These are phyloP conservation scores for Sebastes glaucus DNA, from an alignment of 2,797 vertebrate species.

Conservation along the genomic window DNA sequence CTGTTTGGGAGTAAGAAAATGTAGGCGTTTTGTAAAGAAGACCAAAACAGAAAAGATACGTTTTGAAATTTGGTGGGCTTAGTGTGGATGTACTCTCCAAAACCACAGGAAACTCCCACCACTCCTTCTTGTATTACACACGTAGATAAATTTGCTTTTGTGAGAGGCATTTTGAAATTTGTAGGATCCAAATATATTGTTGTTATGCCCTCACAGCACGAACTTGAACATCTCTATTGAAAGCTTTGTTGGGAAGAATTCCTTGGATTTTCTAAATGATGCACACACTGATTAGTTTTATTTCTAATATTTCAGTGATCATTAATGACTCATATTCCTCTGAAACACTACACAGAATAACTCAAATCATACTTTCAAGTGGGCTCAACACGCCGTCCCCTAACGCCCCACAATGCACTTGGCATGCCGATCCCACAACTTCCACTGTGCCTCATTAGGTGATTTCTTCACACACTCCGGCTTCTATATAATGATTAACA, in stretches of 20 bases:
- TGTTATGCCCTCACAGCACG: neutral
- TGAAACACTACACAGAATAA: neutral
- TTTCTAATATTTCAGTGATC: neutral
- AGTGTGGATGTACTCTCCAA: neutral
- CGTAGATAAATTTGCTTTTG: neutral
- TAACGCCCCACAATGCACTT: neutral
- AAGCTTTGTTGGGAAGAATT: neutral
- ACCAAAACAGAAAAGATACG: neutral
- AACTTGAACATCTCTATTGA: neutral
- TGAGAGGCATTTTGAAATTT: neutral
- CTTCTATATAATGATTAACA: constrained; percentile 23
- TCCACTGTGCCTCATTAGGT: constrained; percentile 19
- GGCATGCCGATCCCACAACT: neutral
- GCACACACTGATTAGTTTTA: neutral
- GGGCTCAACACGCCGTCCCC: neutral
- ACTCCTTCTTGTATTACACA: neutral
- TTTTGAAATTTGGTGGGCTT: neutral
- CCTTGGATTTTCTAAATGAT: neutral
- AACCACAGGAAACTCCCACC: neutral
- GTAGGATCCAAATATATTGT: neutral
- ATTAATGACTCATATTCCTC: neutral
- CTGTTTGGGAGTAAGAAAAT: neutral
- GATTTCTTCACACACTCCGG: constrained; percentile 11
- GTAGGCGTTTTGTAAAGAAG: neutral
- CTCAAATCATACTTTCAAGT: neutral